Evolutionary conservation across 1,140 invertebrate genomes (phyloP).

Genomic region (Melipona quadrifasciata): DNA sequence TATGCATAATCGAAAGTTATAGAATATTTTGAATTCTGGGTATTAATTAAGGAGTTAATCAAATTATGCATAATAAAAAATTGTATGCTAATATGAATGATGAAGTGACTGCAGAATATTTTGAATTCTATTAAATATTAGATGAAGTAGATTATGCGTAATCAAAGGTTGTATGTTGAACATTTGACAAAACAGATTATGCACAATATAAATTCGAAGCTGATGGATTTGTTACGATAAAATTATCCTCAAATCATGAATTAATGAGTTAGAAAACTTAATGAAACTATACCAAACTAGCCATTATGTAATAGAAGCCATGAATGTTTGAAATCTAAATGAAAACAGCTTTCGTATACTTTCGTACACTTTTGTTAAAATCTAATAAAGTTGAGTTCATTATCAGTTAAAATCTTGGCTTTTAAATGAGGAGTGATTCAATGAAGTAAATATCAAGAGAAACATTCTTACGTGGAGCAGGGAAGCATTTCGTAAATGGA

Average conservation of each 20-base stretch:
- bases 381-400: neutral
- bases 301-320: neutral
- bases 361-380: neutral
- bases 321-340: neutral
- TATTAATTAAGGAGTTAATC: no score
- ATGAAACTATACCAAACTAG: neutral
- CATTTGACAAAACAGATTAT: neutral
- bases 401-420: neutral
- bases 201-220: neutral
- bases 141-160: neutral
- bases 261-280: neutral
- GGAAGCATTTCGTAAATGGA: conserved; percentile 81
- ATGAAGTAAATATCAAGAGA: conserved; percentile 22
- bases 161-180: neutral
- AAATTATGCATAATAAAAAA: no score
- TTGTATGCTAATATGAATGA: no score
- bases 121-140: no score
- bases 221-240: neutral
- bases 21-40: no score
- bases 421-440: neutral
- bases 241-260: neutral
- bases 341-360: no score
- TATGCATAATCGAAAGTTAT: no score
- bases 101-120: no score
- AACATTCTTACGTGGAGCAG: conserved; percentile 82